Conservation (phyloP, 2,888 invertebrate species). For the Nycteola revayana region DNA sequence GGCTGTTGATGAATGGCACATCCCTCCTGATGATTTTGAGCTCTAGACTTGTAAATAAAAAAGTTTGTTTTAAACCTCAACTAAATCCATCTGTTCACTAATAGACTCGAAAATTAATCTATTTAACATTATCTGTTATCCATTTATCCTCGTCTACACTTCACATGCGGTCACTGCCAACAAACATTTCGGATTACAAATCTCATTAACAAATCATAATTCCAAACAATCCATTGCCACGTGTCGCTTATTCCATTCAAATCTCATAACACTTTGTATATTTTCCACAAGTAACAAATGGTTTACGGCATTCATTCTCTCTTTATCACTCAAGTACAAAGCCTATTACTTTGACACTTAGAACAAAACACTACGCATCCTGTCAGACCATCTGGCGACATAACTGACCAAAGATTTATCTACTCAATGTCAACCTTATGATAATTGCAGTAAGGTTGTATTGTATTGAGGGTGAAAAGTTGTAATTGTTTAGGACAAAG, state of each 20-base stretch:
- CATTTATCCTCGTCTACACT: too few species aligned
- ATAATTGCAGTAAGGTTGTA: constrained; percentile 8
- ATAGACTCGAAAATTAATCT: too few species aligned
- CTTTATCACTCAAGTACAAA: constrained; percentile 47
- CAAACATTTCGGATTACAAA: neutral
- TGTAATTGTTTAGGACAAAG: constrained; percentile 40
- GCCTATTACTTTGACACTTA: constrained; percentile 52
- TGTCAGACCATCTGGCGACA: constrained; percentile 56
- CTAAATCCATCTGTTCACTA: too few species aligned
- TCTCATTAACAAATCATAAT: constrained; percentile 3
- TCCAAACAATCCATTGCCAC: constrained; percentile 6
- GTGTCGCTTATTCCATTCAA: constrained; percentile 11
- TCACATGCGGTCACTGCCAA: too few species aligned
- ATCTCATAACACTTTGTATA: constrained; percentile 24
- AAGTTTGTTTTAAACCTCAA: too few species aligned
- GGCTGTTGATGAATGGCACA: too few species aligned
- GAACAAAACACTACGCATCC: constrained; percentile 48
- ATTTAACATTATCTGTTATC: too few species aligned
- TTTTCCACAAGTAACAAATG: constrained; percentile 41
- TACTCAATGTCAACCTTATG: constrained; percentile 22
- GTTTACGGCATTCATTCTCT: constrained; percentile 39
- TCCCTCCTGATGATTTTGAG: too few species aligned
- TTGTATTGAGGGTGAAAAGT: constrained; percentile 16
- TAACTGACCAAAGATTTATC: constrained; percentile 26
- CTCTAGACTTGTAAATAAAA: too few species aligned